Evolutionary conservation across 1,140 invertebrate species (phyloP).

Genomic region (Calliopsis andreniformis): DNA sequence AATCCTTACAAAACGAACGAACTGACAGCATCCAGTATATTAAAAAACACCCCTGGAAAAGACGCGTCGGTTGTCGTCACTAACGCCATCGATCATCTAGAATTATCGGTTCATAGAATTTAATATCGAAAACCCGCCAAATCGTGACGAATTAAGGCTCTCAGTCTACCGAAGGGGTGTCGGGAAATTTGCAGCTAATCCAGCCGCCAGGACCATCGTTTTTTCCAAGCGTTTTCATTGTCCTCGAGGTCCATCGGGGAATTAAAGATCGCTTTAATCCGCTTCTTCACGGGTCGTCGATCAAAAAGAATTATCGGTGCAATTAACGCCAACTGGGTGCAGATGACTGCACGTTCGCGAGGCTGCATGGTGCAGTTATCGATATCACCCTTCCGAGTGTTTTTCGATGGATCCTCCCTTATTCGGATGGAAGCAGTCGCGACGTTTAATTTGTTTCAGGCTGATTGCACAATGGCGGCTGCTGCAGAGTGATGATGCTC

Average conservation of each 20-base stretch:
- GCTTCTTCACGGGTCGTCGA: too few relatives aligned
- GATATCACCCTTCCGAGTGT: neutral
- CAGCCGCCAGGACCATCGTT: neutral
- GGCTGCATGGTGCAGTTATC: neutral
- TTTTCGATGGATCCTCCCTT: neutral
- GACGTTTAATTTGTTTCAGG: slow-evolving; percentile 42
- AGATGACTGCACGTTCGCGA: too few relatives aligned
- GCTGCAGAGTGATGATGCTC: slow-evolving; percentile 24
- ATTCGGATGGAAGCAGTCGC: neutral
- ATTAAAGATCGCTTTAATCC: neutral
- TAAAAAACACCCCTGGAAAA: neutral
- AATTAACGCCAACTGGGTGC: too few relatives aligned
- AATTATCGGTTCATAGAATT: too few relatives aligned
- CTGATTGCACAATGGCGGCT: slow-evolving; percentile 29
- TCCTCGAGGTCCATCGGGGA: neutral
- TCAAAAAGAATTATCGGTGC: too few relatives aligned
- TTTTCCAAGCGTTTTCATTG: too few relatives aligned
- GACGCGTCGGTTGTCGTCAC: neutral
- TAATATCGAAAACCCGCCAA: neutral
- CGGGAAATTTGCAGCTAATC: neutral
- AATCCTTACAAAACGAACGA: neutral
- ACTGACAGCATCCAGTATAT: neutral
- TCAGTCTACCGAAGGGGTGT: neutral
- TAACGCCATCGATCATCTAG: neutral
- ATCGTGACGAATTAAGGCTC: neutral